Evolutionary conservation across 2,797 vertebrate species (phyloP).

Genomic region (Melanogrammus aeglefinus): DNA sequence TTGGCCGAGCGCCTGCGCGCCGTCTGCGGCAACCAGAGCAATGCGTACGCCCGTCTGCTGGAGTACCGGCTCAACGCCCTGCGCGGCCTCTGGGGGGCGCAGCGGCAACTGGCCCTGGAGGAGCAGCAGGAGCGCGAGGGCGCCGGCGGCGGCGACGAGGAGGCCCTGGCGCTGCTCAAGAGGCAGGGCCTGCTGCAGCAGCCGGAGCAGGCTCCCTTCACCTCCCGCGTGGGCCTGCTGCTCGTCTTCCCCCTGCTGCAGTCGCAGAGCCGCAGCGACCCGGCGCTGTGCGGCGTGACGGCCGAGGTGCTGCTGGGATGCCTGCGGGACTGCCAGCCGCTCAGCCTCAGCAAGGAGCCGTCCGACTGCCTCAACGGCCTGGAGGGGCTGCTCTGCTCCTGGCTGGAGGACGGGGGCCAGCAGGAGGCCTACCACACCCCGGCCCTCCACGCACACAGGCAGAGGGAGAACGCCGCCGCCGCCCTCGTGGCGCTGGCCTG

Average conservation of each 20-base stretch:
- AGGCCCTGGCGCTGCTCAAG: conserved; percentile 91
- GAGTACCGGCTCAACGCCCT: conserved; percentile 96
- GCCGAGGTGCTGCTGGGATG: conserved; percentile 95
- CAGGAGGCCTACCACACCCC: conserved; percentile 55
- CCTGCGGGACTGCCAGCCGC: conserved; percentile 96
- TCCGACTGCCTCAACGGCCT: conserved; percentile 96
- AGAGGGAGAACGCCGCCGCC: conserved; percentile 95
- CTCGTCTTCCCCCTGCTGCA: conserved; percentile 97
- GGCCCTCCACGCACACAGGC: conserved; percentile 83
- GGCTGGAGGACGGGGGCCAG: conserved; percentile 84
- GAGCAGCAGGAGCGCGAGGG: conserved; percentile 81
- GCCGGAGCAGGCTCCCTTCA: conserved; percentile 94
- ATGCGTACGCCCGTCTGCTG: conserved; percentile 93
- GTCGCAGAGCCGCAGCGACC: conserved; percentile 96
- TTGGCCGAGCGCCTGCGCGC: conserved; percentile 91
- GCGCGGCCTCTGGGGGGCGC: conserved; percentile 95
- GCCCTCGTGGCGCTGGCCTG: conserved; percentile 96
- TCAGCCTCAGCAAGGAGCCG: conserved; percentile 97
- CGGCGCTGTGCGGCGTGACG: conserved; percentile 93
- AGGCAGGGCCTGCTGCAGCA: conserved; percentile 94
- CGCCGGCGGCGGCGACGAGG: conserved; percentile 84
- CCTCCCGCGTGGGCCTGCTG: conserved; percentile 91
- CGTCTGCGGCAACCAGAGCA: conserved; percentile 98
- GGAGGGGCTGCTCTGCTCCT: conserved; percentile 93
- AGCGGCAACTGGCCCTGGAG: conserved; percentile 83